Evolutionary conservation across 2,888 invertebrate genomes (phyloP).

Genomic region (Calameuta pallipes): DNA sequence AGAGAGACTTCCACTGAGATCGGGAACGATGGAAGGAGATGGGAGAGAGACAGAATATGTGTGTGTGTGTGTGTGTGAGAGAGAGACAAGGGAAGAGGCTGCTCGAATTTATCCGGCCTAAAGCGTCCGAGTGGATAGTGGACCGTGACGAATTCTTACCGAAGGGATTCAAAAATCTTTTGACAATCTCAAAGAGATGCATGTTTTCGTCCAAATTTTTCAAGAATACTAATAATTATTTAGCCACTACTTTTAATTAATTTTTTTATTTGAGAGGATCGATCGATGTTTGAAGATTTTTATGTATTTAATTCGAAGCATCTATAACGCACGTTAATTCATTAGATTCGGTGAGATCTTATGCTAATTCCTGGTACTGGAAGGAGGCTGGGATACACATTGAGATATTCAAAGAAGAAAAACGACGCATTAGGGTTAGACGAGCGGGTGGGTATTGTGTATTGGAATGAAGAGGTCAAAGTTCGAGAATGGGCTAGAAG

Average conservation of each 20-base stretch:
- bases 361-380: background rate
- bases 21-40: background rate
- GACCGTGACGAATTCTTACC: background rate
- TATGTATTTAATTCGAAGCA: background rate
- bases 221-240: background rate
- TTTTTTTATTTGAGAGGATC: background rate
- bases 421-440: background rate
- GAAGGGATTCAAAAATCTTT: background rate
- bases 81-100: background rate
- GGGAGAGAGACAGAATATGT: background rate
- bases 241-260: background rate
- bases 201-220: background rate
- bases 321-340: background rate
- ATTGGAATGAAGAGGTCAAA: background rate
- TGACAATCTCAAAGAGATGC: background rate
- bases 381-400: background rate
- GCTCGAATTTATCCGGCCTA: background rate
- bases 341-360: background rate
- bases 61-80: too few relatives aligned
- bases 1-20: background rate
- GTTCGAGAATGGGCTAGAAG: background rate
- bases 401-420: background rate
- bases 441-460: background rate
- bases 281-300: background rate
- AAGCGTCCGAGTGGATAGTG: background rate